Conservation (phyloP, 1,140 invertebrate species). For the Sycophila sp. region DNA sequence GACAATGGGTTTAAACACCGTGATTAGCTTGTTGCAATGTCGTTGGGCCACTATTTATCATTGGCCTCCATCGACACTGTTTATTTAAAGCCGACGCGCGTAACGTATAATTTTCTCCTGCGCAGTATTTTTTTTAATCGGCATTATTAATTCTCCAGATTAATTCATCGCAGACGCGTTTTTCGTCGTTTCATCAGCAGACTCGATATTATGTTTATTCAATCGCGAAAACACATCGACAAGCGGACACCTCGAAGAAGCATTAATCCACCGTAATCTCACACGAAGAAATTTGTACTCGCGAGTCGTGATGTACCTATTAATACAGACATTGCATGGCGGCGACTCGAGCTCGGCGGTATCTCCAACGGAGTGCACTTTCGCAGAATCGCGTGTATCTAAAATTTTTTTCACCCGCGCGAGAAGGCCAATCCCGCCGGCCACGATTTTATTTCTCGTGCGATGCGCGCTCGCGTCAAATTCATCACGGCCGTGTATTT, state of each 20-base stretch:
- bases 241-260: too few relatives aligned
- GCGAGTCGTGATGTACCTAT: too few relatives aligned
- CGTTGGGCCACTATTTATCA: conserved; percentile 10
- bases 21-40: conserved; percentile 22
- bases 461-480: conserved; percentile 20
- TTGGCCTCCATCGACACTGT: background rate
- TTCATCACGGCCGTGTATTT: conserved; percentile 4
- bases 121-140: background rate
- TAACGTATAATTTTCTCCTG: background rate
- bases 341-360: background rate
- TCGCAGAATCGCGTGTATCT: background rate
- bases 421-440: too few relatives aligned
- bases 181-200: too few relatives aligned
- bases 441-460: conserved; percentile 18
- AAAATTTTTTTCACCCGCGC: conserved; percentile 17
- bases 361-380: background rate
- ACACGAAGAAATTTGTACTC: background rate
- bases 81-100: background rate
- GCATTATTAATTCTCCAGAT: background rate
- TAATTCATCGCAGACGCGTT: too few relatives aligned
- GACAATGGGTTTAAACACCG: conserved; percentile 23
- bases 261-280: too few relatives aligned
- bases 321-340: background rate
- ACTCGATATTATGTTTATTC: too few relatives aligned
- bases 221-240: too few relatives aligned